These are phyloP conservation scores for Agelaius phoeniceus DNA, from an alignment of 2,113 vertebrate species.

Conservation along the genomic window DNA sequence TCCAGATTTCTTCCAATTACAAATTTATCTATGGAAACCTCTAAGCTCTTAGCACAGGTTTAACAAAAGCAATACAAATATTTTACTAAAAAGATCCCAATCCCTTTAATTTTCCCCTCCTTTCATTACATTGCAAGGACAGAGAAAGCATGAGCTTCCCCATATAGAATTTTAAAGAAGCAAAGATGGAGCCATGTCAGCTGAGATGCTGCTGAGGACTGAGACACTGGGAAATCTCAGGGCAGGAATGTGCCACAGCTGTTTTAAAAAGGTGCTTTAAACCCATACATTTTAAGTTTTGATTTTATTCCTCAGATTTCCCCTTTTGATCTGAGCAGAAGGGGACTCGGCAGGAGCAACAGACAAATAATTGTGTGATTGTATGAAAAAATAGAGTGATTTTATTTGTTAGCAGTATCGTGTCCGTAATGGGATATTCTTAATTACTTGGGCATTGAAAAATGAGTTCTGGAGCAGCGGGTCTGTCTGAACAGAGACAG, in stretches of 20 bases:
- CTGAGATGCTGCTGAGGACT: not conserved
- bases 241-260: not conserved
- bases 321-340: not conserved
- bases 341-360: not conserved
- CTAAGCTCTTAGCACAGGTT: not conserved
- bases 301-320: not conserved
- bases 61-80: constrained; percentile 8
- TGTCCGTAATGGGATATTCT: not conserved
- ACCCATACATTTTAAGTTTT: not conserved
- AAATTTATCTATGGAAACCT: not conserved
- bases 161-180: constrained; percentile 14
- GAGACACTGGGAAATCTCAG: not conserved
- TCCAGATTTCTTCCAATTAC: constrained; percentile 5
- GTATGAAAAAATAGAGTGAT: not conserved
- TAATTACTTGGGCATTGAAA: not conserved
- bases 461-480: not conserved
- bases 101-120: not conserved
- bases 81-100: not conserved
- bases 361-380: not conserved
- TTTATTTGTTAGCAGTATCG: not conserved
- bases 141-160: not conserved
- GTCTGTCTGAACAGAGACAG: not conserved
- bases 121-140: not conserved
- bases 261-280: not conserved
- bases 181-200: not conserved